Evolutionary conservation across 2,888 invertebrate genomes (phyloP).

Genomic region (Neria commutata): DNA sequence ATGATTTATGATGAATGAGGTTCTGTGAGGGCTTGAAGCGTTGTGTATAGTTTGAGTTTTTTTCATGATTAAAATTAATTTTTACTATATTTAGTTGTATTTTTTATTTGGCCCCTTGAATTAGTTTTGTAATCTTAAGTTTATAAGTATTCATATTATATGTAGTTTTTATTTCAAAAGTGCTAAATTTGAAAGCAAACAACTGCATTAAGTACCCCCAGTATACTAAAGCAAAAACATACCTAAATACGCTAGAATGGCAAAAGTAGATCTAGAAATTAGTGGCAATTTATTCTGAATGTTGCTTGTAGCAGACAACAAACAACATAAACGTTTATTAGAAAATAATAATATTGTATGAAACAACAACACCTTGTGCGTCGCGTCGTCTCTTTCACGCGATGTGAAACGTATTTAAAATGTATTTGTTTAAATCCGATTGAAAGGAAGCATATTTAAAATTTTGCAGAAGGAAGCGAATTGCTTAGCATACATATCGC

Average conservation of each 20-base stretch:
- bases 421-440: too few relatives aligned
- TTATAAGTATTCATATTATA: neutral
- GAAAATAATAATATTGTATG: too few relatives aligned
- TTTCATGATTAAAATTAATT: neutral
- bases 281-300: slow-evolving; percentile 1
- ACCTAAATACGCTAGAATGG: neutral
- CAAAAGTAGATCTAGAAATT: neutral
- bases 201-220: neutral
- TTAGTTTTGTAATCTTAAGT: neutral
- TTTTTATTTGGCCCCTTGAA: neutral
- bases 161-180: neutral
- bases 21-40: neutral
- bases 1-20: neutral
- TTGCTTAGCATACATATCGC: too few relatives aligned
- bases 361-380: too few relatives aligned
- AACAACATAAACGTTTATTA: too few relatives aligned
- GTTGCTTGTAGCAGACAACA: neutral
- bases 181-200: neutral
- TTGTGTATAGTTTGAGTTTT: neutral
- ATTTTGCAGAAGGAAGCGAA: too few relatives aligned
- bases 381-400: too few relatives aligned
- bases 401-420: too few relatives aligned
- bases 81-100: neutral
- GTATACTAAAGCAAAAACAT: slow-evolving; percentile 4
- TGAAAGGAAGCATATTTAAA: too few relatives aligned